phyloP scores from a whole-genome alignment of 2,888 invertebrate species.

The Argynnis bischoffii region DNA sequence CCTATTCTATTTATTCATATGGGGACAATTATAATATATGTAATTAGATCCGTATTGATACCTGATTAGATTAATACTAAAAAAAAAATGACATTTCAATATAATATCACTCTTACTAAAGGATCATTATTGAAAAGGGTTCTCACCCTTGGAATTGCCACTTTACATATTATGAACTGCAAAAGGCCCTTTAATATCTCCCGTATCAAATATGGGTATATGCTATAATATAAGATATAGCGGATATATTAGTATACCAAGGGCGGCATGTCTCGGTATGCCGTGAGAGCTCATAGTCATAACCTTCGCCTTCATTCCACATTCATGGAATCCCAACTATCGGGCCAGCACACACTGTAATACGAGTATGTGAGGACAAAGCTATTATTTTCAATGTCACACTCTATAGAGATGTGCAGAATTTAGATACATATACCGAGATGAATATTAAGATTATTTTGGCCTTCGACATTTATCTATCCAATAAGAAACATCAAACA shows the following conservation, averaged over 20 bases:
- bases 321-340: conserved; percentile 30
- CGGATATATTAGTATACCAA: neutral
- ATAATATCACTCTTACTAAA: neutral
- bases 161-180: conserved; percentile 5
- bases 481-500: too few species aligned
- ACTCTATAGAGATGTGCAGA: neutral
- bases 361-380: conserved; percentile 15
- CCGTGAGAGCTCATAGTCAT: conserved; percentile 30
- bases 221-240: neutral
- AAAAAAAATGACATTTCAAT: neutral
- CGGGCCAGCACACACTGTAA: conserved; percentile 20
- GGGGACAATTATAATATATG: too few species aligned
- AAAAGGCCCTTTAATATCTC: conserved; percentile 2
- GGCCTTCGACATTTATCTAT: too few species aligned
- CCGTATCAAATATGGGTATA: neutral
- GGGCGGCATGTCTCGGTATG: conserved; percentile 30
- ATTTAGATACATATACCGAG: neutral
- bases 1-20: too few species aligned
- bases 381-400: conserved; percentile 23
- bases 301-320: conserved; percentile 36
- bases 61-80: neutral
- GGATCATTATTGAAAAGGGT: neutral
- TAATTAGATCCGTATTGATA: too few species aligned
- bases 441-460: too few species aligned
- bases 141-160: neutral